These are phyloP conservation scores for Scatophagus argus DNA, from an alignment of 2,113 vertebrate genomes.

Conservation along the genomic window DNA sequence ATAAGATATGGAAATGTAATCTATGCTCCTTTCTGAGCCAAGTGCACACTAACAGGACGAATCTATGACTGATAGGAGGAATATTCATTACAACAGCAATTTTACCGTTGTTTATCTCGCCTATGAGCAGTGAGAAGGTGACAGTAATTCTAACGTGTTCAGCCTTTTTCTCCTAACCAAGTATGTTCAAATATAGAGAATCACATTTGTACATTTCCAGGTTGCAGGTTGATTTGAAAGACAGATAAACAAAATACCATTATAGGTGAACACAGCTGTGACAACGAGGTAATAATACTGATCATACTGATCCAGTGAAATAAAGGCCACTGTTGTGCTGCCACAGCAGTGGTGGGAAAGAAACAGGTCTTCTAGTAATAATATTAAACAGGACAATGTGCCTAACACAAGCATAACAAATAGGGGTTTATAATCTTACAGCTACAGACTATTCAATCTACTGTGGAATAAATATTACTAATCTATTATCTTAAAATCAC, in stretches of 20 bases:
- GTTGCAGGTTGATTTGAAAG: constrained; percentile 35
- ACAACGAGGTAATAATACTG: constrained; percentile 43
- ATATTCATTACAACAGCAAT: constrained; percentile 49
- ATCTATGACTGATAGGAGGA: constrained; percentile 45
- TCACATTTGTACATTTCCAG: constrained; percentile 19
- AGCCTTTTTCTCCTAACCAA: constrained; percentile 10
- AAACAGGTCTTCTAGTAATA: not conserved
- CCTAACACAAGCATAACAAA: not conserved
- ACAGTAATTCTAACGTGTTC: constrained; percentile 14
- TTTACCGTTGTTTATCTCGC: constrained; percentile 43
- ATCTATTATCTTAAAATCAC: not conserved
- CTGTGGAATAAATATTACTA: not conserved
- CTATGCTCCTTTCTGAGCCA: constrained; percentile 24
- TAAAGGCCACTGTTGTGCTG: constrained; percentile 45
- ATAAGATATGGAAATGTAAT: constrained; percentile 36
- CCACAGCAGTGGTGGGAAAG: constrained; percentile 8
- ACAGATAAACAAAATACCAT: constrained; percentile 36
- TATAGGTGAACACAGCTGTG: constrained; percentile 56
- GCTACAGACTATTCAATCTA: not conserved
- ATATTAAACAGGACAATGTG: not conserved
- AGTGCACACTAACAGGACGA: constrained; percentile 13
- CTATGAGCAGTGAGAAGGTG: not conserved
- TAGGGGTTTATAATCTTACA: not conserved
- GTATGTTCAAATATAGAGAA: constrained; percentile 6
- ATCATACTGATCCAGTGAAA: constrained; percentile 33